phyloP scores from a whole-genome alignment of 2,797 vertebrate species.

The Ceyx erithaca region DNA sequence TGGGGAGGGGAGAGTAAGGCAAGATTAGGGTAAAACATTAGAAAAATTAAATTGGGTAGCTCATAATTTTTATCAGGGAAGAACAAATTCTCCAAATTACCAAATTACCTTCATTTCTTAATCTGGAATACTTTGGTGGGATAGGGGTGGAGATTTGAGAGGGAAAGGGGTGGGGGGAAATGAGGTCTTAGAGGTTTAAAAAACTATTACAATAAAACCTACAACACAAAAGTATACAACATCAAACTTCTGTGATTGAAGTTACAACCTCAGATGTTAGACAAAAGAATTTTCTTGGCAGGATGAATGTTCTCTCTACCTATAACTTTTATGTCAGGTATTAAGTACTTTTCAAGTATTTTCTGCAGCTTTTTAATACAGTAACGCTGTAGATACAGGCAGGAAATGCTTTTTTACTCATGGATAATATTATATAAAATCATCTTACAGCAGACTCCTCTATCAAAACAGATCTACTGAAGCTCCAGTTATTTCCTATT shows the following conservation, averaged over 20 bases:
- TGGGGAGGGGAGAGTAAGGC: accelerated
- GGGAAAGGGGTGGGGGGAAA: accelerated
- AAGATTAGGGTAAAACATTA: accelerated
- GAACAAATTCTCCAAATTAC: neutral
- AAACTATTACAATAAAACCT: neutral
- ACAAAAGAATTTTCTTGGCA: neutral
- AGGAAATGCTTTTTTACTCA: slow-evolving; percentile 48
- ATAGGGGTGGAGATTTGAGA: accelerated
- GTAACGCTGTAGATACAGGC: neutral
- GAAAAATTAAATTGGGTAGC: neutral
- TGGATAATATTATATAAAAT: neutral
- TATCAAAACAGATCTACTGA: slow-evolving; percentile 38
- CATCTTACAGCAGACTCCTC: neutral
- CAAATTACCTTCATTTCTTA: neutral
- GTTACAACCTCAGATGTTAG: neutral
- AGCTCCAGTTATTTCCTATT: slow-evolving; percentile 56
- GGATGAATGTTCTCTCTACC: neutral
- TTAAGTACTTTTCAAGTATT: neutral
- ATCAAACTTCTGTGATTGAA: neutral
- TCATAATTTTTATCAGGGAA: neutral
- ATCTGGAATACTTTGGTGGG: neutral
- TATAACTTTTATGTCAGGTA: neutral
- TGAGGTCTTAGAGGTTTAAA: neutral
- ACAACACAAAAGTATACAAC: neutral
- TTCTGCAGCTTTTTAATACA: neutral